Conservation (phyloP, 2,113 vertebrate species). For the Hydrolagus affinis region DNA sequence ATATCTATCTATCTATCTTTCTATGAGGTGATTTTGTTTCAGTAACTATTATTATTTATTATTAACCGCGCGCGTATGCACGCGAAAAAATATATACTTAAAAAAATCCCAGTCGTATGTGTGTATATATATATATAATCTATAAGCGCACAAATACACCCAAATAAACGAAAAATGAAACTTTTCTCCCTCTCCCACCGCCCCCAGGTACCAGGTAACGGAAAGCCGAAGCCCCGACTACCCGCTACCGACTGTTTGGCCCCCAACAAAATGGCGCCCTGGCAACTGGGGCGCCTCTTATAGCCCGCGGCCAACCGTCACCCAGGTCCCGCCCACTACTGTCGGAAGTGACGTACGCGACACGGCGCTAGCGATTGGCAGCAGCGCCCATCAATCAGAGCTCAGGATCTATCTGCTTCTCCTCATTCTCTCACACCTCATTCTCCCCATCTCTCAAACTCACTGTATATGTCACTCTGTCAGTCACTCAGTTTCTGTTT, state of each 20-base stretch:
- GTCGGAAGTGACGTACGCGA: neutral
- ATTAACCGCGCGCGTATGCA: no score
- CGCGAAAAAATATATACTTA: neutral
- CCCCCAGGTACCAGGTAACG: neutral
- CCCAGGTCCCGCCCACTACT: neutral
- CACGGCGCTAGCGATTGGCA: neutral
- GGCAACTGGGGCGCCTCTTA: neutral
- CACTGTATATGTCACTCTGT: no score
- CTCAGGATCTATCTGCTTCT: neutral
- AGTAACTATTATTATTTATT: no score
- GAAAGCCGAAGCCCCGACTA: no score
- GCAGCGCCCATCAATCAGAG: neutral
- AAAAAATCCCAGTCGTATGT: no score
- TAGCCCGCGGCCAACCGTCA: neutral
- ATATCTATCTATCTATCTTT: no score
- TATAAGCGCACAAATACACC: neutral
- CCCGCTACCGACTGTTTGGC: no score
- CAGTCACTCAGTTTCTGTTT: no score
- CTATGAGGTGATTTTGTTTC: no score
- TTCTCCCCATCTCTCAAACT: no score
- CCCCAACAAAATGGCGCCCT: constrained; percentile 29
- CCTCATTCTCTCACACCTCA: no score
- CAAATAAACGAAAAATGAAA: neutral
- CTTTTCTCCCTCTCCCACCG: neutral
- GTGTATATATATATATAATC: no score